Evolutionary conservation across 2,888 invertebrate genomes (phyloP).

Genomic region (Chirona hameri): DNA sequence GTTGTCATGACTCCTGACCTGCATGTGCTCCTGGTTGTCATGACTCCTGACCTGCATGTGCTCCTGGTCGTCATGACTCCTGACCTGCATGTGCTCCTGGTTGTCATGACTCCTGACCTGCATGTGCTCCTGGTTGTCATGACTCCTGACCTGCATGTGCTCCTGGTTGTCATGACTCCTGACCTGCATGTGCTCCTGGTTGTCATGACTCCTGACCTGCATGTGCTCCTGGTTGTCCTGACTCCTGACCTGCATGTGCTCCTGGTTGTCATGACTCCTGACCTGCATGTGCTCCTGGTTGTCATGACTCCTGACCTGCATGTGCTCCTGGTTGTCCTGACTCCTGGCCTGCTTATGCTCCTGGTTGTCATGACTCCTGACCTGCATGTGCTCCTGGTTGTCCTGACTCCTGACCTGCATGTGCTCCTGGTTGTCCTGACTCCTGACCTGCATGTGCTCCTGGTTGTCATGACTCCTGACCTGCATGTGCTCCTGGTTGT

Average conservation of each 20-base stretch:
- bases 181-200: conserved; percentile 53
- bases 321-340: conserved; percentile 52
- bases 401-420: conserved; percentile 53
- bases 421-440: conserved; percentile 53
- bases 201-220: conserved; percentile 53
- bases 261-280: conserved; percentile 52
- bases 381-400: conserved; percentile 53
- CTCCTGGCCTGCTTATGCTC: conserved; percentile 53
- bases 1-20: conserved; percentile 53
- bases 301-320: conserved; percentile 53
- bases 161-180: conserved; percentile 52
- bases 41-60: conserved; percentile 53
- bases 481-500: conserved; percentile 53
- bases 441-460: conserved; percentile 52
- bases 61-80: conserved; percentile 52
- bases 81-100: conserved; percentile 53
- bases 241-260: conserved; percentile 53
- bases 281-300: conserved; percentile 54
- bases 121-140: conserved; percentile 52
- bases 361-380: conserved; percentile 53
- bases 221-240: conserved; percentile 53
- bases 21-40: conserved; percentile 52
- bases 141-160: conserved; percentile 53
- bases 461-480: conserved; percentile 53
- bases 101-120: conserved; percentile 54